Percentiles rank a stretch among this genome's conserved stretches.
phyloP scores from a whole-genome alignment of 2,888 invertebrate genomes.

The Beris chalybata region DNA sequence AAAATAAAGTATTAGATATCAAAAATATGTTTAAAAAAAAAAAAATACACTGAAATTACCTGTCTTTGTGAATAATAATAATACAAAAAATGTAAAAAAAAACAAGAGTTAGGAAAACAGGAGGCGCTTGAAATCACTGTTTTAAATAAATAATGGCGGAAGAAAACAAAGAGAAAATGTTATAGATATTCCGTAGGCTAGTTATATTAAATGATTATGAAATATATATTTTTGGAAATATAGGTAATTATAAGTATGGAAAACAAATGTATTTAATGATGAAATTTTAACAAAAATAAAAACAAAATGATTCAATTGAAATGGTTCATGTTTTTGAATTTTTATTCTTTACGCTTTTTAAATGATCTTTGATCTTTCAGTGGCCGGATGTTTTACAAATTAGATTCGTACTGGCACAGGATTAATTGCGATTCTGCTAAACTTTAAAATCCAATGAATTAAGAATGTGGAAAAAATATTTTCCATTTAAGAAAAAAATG shows the following conservation, averaged over 20 bases:
- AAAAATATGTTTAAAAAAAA: conserved; percentile 2
- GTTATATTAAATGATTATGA: conserved; percentile 4
- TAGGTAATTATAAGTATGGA: conserved; percentile 1
- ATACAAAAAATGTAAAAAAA: background rate
- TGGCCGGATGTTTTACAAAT: no score
- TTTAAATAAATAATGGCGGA: background rate
- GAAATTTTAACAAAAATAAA: conserved; percentile 1
- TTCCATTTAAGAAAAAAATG: no score
- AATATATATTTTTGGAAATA: conserved; percentile 12
- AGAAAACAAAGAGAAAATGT: background rate
- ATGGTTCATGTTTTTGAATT: background rate
- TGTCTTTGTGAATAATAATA: conserved; percentile 15
- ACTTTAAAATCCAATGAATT: no score
- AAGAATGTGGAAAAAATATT: no score
- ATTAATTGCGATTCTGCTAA: no score
- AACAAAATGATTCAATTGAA: background rate
- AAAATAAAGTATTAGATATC: conserved; percentile 1
- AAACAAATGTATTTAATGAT: background rate
- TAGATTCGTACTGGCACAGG: no score
- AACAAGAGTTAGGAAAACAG: background rate
- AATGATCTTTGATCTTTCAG: no score
- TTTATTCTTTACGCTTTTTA: no score
- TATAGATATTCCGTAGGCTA: conserved; percentile 7
- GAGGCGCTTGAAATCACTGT: background rate
- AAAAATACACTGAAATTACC: conserved; percentile 21